Evolutionary conservation across 2,888 invertebrate genomes (phyloP).

Genomic region (Argyresthia albistria): DNA sequence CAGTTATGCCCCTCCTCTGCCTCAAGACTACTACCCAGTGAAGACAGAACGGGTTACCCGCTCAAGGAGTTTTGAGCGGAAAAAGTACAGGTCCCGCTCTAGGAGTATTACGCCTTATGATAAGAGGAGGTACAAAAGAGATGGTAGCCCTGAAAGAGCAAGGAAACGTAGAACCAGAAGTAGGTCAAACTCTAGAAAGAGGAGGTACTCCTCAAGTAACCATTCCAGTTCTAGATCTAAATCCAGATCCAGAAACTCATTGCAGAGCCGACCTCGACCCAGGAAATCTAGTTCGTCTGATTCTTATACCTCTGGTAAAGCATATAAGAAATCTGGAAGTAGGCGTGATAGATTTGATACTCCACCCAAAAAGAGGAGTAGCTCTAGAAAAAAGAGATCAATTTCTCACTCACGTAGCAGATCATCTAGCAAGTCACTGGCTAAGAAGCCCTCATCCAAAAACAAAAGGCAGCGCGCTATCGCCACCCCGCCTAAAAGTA

Average conservation of each 20-base stretch:
- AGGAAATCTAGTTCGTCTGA: slow-evolving; percentile 32
- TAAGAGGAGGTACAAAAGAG: slow-evolving; percentile 26
- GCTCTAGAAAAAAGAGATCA: neutral
- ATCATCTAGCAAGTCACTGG: neutral
- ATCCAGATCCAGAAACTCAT: no score
- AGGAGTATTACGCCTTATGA: slow-evolving; percentile 44
- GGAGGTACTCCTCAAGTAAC: slow-evolving; percentile 50
- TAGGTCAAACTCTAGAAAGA: slow-evolving; percentile 28
- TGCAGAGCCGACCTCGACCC: slow-evolving; percentile 27
- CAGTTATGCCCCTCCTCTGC: no score
- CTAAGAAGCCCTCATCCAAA: neutral
- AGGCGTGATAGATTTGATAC: neutral
- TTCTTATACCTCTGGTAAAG: slow-evolving; percentile 40
- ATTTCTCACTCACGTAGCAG: neutral
- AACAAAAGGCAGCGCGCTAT: neutral
- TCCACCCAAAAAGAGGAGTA: neutral
- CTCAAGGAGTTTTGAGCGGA: slow-evolving; percentile 9
- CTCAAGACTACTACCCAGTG: no score
- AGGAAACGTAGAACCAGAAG: slow-evolving; percentile 36
- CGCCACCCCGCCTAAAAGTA: slow-evolving; percentile 25
- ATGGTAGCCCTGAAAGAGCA: slow-evolving; percentile 34
- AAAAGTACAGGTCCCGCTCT: slow-evolving; percentile 34
- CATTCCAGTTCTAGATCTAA: slow-evolving; percentile 34
- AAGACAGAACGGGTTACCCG: neutral
- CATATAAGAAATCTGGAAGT: slow-evolving; percentile 23